These are phyloP conservation scores for Illadopsis cleaveri DNA, from an alignment of 2,113 vertebrate species.

Conservation along the genomic window DNA sequence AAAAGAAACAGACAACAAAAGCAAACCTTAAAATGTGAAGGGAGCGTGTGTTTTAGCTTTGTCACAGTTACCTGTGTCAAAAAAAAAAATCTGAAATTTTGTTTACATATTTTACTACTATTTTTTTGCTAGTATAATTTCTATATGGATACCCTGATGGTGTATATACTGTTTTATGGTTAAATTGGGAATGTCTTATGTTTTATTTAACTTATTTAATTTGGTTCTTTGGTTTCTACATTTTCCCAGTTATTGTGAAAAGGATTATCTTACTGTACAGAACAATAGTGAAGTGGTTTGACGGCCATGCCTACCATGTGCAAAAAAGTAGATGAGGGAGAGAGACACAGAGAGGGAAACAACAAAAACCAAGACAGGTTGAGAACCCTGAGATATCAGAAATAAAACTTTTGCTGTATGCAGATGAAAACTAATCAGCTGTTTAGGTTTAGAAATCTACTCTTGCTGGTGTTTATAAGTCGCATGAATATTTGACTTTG, in stretches of 20 bases:
- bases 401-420: slow-evolving; percentile 82
- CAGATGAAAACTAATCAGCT: slow-evolving; percentile 85
- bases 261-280: slow-evolving; percentile 82
- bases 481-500: slow-evolving; percentile 90
- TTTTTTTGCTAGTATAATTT: slow-evolving; percentile 89
- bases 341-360: slow-evolving; percentile 2
- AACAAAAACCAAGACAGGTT: slow-evolving; percentile 14
- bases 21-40: slow-evolving; percentile 84
- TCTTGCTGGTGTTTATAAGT: slow-evolving; percentile 88
- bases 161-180: slow-evolving; percentile 83
- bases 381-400: slow-evolving; percentile 70
- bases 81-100: slow-evolving; percentile 83
- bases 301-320: slow-evolving; percentile 58
- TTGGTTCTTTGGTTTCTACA: slow-evolving; percentile 76
- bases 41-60: slow-evolving; percentile 89
- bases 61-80: slow-evolving; percentile 96
- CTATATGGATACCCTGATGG: slow-evolving; percentile 77
- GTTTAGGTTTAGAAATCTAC: slow-evolving; percentile 88
- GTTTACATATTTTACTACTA: slow-evolving; percentile 96
- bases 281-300: slow-evolving; percentile 73
- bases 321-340: slow-evolving; percentile 43
- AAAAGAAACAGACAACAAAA: slow-evolving; percentile 74
- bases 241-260: slow-evolving; percentile 65
- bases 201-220: slow-evolving; percentile 68
- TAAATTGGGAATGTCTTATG: slow-evolving; percentile 65